Conservation (phyloP, 2,113 vertebrate genomes). For the Pachycephala philippinensis region DNA sequence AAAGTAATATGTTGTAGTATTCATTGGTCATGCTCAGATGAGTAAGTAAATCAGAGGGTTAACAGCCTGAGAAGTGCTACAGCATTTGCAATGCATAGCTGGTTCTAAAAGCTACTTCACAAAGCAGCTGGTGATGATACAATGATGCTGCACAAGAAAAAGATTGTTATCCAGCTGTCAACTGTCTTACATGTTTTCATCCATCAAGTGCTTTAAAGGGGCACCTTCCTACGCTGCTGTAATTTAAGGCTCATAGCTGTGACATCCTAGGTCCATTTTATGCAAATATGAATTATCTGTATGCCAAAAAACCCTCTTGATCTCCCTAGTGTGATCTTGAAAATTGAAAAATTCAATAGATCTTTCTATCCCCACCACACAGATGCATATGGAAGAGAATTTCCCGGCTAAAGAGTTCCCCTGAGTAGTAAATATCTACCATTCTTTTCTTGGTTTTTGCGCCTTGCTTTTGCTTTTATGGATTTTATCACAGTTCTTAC, state of each 20-base stretch:
- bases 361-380: background rate
- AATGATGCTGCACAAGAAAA: background rate
- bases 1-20: background rate
- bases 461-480: background rate
- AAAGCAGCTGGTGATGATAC: constrained; percentile 22
- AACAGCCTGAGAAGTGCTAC: background rate
- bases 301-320: background rate
- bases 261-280: background rate
- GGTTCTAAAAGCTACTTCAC: background rate
- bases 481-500: background rate
- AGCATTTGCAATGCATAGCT: background rate
- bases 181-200: background rate
- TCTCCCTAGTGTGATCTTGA: background rate
- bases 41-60: background rate
- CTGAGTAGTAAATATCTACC: background rate
- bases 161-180: constrained; percentile 54
- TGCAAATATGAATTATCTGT: background rate
- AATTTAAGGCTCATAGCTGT: background rate
- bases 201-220: background rate
- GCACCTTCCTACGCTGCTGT: background rate
- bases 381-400: background rate
- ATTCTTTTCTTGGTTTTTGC: background rate
- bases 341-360: background rate
- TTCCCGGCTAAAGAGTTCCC: background rate
- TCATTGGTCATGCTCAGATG: background rate